A percentile compares a stretch with the other conserved stretches of the same genome.
Conservation (phyloP, 2,797 vertebrate genomes). For the Manis crassicaudata region DNA sequence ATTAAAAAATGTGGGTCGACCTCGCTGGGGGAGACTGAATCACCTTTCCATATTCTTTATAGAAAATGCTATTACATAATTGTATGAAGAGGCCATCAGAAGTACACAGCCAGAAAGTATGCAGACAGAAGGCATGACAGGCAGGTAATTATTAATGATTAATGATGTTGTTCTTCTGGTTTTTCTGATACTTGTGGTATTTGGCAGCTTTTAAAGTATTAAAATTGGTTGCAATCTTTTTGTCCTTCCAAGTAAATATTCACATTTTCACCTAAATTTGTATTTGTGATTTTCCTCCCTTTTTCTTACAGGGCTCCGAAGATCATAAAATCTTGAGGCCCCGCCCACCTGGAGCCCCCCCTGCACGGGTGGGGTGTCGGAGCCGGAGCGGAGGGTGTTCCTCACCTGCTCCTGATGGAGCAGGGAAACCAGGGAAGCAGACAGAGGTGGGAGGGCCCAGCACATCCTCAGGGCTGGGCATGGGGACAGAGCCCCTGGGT, state of each 20-base stretch:
- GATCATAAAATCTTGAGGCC: rapidly evolving
- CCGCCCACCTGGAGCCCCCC: rapidly evolving
- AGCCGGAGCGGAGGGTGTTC: rapidly evolving
- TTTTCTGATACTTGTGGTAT: neutral
- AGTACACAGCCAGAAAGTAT: rapidly evolving
- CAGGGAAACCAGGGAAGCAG: rapidly evolving
- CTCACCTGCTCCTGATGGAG: neutral
- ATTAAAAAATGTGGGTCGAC: rapidly evolving
- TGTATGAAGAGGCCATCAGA: neutral
- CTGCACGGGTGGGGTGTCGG: neutral
- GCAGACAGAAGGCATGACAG: rapidly evolving
- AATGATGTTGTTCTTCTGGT: rapidly evolving
- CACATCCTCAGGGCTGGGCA: rapidly evolving
- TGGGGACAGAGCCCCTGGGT: too few relatives aligned
- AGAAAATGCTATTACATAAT: rapidly evolving
- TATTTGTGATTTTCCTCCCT: neutral
- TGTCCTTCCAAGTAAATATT: neutral
- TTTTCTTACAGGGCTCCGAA: too few relatives aligned
- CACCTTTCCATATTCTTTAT: neutral
- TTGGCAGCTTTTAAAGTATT: neutral
- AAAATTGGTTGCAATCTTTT: neutral
- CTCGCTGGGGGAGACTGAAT: too few relatives aligned
- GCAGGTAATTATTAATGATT: rapidly evolving
- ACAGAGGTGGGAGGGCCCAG: neutral
- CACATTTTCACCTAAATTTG: neutral